Conservation (phyloP, 2,888 invertebrate species). For the Lithosia quadra region DNA sequence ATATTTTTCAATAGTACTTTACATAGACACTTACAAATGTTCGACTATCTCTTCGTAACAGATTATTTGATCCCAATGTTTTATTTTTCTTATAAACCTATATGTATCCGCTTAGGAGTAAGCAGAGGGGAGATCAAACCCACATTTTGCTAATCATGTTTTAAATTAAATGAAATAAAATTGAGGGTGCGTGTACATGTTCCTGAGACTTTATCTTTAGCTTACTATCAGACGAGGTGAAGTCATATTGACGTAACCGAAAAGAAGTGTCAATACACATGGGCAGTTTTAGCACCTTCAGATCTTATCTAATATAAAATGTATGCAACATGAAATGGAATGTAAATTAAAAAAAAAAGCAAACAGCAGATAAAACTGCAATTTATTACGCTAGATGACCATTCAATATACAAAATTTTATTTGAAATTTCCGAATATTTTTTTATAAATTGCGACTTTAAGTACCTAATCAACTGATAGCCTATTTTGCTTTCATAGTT, state of each 20-base stretch:
- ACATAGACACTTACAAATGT: constrained; percentile 23
- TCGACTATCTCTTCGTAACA: background rate
- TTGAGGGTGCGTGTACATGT: too few species aligned
- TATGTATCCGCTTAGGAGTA: background rate
- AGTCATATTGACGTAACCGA: too few species aligned
- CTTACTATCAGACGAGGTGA: too few species aligned
- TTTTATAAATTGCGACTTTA: background rate
- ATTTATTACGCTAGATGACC: background rate
- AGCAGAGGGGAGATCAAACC: background rate
- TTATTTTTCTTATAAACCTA: background rate
- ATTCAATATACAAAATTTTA: background rate
- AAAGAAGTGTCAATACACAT: too few species aligned
- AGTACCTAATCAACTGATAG: constrained; percentile 25
- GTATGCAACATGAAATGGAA: too few species aligned
- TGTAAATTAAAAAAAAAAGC: too few species aligned
- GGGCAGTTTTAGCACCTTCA: too few species aligned
- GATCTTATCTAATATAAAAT: too few species aligned
- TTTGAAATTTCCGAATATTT: background rate
- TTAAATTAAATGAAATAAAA: background rate
- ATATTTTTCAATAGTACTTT: constrained; percentile 46
- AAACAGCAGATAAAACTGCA: background rate
- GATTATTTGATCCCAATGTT: background rate
- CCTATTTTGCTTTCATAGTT: constrained; percentile 34
- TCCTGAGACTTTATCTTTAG: too few species aligned
- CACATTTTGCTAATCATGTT: background rate